Conservation (phyloP, 2,797 vertebrate species). For the Enteromius argenteus region DNA sequence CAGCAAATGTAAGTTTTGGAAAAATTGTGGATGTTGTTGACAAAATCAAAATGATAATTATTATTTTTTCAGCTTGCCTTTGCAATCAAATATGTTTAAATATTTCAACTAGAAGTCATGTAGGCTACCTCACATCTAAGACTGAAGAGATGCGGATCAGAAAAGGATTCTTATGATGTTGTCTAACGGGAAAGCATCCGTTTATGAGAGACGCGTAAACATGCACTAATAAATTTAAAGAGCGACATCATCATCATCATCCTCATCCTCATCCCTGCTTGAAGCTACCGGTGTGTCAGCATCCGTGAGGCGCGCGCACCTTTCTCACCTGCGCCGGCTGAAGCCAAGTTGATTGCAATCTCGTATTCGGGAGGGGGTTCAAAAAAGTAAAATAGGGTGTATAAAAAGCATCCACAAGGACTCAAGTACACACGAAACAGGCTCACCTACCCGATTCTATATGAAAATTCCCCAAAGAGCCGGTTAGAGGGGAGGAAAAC, state of each 20-base stretch:
- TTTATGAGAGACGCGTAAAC: conserved; percentile 8
- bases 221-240: conserved; percentile 24
- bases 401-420: conserved; percentile 50
- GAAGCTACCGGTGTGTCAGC: conserved; percentile 42
- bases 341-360: conserved; percentile 34
- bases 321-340: conserved; percentile 67
- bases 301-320: conserved; percentile 58
- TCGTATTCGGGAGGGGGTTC: conserved; percentile 4
- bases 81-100: neutral
- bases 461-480: conserved; percentile 82
- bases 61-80: neutral
- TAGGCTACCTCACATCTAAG: neutral
- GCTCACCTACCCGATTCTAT: conserved; percentile 83
- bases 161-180: conserved; percentile 8
- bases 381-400: conserved; percentile 42
- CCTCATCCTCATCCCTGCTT: conserved; percentile 11
- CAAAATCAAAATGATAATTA: neutral
- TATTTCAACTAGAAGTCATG: neutral
- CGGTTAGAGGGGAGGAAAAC: conserved; percentile 78
- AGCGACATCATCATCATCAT: conserved; percentile 25
- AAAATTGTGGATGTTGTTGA: conserved; percentile 10
- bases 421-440: conserved; percentile 59
- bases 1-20: neutral
- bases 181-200: conserved; percentile 20
- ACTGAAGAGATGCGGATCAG: neutral